Percentiles rank a stretch among this genome's conserved stretches.
phyloP scores from a whole-genome alignment of 2,888 invertebrate species.

The Mechanitis mazaeus region DNA sequence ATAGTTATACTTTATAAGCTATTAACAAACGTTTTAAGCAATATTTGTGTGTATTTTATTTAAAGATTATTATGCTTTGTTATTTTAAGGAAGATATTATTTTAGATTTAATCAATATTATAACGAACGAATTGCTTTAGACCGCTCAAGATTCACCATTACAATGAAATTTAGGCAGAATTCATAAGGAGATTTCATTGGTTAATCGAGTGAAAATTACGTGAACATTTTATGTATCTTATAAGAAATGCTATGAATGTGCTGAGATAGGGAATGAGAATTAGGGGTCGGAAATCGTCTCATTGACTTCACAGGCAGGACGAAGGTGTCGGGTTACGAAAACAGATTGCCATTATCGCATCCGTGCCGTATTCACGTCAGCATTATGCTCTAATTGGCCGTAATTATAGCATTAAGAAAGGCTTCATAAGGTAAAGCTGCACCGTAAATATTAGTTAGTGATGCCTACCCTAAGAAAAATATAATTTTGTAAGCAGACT shows the following conservation, averaged over 20 bases:
- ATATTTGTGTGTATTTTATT: not conserved
- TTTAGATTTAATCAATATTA: not conserved
- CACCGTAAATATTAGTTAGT: constrained; percentile 75
- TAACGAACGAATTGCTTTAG: constrained; percentile 8
- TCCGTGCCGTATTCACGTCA: constrained; percentile 73
- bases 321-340: constrained; percentile 36
- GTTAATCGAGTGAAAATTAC: constrained; percentile 70
- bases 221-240: constrained; percentile 62
- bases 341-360: constrained; percentile 69
- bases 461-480: constrained; percentile 68
- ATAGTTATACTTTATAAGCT: no score
- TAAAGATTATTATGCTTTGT: no score
- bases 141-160: constrained; percentile 35
- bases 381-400: constrained; percentile 76
- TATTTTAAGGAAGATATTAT: not conserved
- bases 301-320: constrained; percentile 48
- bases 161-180: constrained; percentile 56
- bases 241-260: constrained; percentile 58
- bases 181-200: constrained; percentile 56
- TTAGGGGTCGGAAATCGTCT: constrained; percentile 58
- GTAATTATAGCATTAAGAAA: constrained; percentile 71
- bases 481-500: constrained; percentile 67
- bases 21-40: not conserved
- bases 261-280: constrained; percentile 62
- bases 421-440: constrained; percentile 69